Conservation (phyloP, 2,888 invertebrate species). For the Lithophane leautieri region DNA sequence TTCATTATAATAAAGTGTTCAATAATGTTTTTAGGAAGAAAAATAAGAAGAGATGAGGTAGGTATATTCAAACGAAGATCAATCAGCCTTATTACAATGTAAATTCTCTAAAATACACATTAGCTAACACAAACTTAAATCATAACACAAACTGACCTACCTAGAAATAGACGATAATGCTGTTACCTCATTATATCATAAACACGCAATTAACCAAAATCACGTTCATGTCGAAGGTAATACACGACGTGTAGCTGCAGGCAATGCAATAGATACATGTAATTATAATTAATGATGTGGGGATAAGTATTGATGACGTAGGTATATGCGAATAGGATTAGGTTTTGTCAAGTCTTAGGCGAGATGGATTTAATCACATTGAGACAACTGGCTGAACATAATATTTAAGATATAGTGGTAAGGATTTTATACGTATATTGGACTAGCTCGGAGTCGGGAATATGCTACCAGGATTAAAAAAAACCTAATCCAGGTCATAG, state of each 20-base stretch:
- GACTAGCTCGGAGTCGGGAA: neutral
- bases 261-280: neutral
- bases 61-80: no score
- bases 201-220: conserved; percentile 24
- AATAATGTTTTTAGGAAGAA: no score
- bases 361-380: neutral
- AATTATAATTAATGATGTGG: conserved; percentile 5
- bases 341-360: no score
- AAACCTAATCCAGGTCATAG: neutral
- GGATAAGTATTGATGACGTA: neutral
- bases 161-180: conserved; percentile 9
- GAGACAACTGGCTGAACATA: neutral
- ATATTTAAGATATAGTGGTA: neutral
- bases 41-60: no score
- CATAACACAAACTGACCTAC: conserved; percentile 1
- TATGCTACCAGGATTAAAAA: neutral
- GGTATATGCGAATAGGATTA: no score
- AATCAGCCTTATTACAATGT: no score
- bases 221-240: conserved; percentile 8
- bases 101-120: neutral
- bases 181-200: conserved; percentile 25
- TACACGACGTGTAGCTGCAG: neutral
- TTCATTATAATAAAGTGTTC: no score
- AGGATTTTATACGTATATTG: neutral
- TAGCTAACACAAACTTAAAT: neutral